Conservation (phyloP, 1,140 invertebrate genomes). For the Uloborus diversus region DNA sequence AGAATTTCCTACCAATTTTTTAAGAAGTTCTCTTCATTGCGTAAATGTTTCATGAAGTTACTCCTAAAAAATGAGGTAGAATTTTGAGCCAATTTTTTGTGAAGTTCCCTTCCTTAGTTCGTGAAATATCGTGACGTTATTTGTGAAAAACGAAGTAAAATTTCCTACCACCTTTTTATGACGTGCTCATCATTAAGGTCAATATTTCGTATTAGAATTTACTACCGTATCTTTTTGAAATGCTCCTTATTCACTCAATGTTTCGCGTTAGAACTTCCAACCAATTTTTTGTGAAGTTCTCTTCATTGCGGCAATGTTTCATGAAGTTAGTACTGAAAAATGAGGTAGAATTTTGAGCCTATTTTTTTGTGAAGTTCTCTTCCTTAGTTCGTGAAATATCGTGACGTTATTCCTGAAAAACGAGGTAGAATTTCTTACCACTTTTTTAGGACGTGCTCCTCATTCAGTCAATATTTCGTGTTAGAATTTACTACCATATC, state of each 20-base stretch:
- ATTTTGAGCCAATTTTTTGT: neutral
- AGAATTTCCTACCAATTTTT: constrained; percentile 11
- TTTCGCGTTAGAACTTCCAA: constrained; percentile 9
- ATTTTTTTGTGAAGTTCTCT: neutral
- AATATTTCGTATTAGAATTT: too few species aligned
- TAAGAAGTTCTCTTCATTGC: neutral
- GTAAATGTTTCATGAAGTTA: neutral
- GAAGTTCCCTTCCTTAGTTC: neutral
- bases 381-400: neutral
- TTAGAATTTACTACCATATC: too few species aligned
- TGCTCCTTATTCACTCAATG: too few species aligned
- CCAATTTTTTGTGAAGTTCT: neutral
- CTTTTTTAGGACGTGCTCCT: too few species aligned
- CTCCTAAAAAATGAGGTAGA: neutral
- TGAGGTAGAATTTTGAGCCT: neutral
- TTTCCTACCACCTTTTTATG: too few species aligned
- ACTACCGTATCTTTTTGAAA: too few species aligned
- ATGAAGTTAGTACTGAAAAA: neutral
- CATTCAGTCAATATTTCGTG: too few species aligned
- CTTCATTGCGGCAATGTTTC: neutral
- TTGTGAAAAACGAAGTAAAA: too few species aligned
- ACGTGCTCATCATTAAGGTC: too few species aligned
- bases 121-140: neutral
- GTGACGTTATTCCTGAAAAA: too few species aligned
- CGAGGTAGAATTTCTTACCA: too few species aligned